A percentile compares a stretch with the other conserved stretches of the same genome.
phyloP scores from a whole-genome alignment of 2,113 vertebrate species.

The Tupaia chinensis region DNA sequence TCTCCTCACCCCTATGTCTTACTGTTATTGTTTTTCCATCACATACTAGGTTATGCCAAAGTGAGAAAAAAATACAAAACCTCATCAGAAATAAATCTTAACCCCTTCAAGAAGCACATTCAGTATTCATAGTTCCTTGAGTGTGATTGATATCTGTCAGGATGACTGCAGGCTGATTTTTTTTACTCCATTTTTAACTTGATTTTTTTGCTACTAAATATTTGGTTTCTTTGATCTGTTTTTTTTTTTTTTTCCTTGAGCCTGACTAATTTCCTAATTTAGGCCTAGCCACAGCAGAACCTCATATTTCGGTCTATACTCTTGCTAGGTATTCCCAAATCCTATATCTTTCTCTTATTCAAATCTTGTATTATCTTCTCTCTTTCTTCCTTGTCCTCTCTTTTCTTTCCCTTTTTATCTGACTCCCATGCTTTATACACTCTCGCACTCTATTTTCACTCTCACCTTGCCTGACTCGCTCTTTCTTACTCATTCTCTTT shows the following conservation, averaged over 20 bases:
- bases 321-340: neutral
- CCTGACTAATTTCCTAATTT: neutral
- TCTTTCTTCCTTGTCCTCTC: too few species aligned
- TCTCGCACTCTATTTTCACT: neutral
- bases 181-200: neutral
- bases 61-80: neutral
- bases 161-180: neutral
- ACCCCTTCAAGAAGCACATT: neutral
- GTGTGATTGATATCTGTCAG: neutral
- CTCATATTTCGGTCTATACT: neutral
- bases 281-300: neutral
- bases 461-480: neutral
- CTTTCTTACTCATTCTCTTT: neutral
- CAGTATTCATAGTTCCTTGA: neutral
- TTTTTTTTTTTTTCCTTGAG: neutral
- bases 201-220: neutral
- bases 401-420: neutral
- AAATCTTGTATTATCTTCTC: neutral
- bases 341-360: neutral
- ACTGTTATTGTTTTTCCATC: neutral
- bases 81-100: neutral
- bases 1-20: neutral
- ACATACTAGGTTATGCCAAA: neutral
- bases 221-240: neutral
- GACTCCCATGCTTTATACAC: neutral